These are phyloP conservation scores for Serranus cabrilla DNA, from an alignment of 2,797 vertebrate genomes.

Conservation along the genomic window DNA sequence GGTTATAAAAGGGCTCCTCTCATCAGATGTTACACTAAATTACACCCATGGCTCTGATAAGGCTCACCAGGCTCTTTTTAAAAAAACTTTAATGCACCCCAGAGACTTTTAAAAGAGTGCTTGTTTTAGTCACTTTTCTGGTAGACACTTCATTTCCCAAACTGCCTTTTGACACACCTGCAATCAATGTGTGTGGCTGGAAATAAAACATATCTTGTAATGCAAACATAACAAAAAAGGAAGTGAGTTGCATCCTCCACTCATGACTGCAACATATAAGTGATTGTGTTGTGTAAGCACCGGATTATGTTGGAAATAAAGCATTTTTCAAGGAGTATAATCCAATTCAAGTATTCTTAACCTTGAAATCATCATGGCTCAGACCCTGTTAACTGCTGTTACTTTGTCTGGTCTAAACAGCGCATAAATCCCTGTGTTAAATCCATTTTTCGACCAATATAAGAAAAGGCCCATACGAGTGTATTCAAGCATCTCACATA, in stretches of 20 bases:
- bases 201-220: neutral
- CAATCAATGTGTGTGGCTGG: neutral
- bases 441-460: neutral
- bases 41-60: slow-evolving; percentile 30
- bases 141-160: neutral
- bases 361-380: too few species aligned
- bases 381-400: neutral
- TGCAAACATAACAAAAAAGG: neutral
- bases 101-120: slow-evolving; percentile 8
- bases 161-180: neutral
- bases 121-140: slow-evolving; percentile 8
- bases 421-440: neutral
- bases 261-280: neutral
- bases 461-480: neutral
- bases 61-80: slow-evolving; percentile 16
- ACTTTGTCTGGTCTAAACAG: neutral
- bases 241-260: neutral
- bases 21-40: slow-evolving; percentile 56
- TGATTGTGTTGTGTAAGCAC: too few species aligned
- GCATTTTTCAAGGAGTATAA: too few species aligned
- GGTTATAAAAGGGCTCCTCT: slow-evolving; percentile 48
- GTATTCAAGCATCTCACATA: neutral
- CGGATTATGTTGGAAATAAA: too few species aligned
- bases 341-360: too few species aligned
- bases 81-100: slow-evolving; percentile 12